Percentiles rank a stretch among this genome's conserved stretches.
Conservation (phyloP, 2,797 vertebrate species). For the Gallirallus australis region DNA sequence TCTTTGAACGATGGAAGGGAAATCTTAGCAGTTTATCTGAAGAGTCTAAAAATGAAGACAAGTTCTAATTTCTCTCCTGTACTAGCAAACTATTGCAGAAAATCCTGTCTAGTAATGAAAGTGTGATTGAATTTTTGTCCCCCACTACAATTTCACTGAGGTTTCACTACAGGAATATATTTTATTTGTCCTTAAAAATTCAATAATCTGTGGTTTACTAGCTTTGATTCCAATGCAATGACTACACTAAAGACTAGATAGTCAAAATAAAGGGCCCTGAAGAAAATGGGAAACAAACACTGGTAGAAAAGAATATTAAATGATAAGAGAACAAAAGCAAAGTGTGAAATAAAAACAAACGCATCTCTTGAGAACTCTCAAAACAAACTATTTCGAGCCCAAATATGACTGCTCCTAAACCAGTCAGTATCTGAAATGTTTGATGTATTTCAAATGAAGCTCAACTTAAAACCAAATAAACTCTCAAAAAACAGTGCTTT, state of each 20-base stretch:
- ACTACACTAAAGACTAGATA: slow-evolving; percentile 28
- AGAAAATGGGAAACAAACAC: slow-evolving; percentile 52
- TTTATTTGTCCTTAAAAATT: slow-evolving; percentile 1
- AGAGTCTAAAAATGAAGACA: neutral
- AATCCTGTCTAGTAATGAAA: neutral
- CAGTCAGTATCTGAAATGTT: slow-evolving; percentile 50
- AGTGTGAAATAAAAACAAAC: slow-evolving; percentile 56
- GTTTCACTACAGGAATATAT: neutral
- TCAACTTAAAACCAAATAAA: slow-evolving; percentile 61
- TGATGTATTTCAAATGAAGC: slow-evolving; percentile 61
- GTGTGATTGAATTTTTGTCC: neutral
- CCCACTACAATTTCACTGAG: neutral
- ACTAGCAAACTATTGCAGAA: neutral
- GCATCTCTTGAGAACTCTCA: slow-evolving; percentile 38
- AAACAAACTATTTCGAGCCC: slow-evolving; percentile 52
- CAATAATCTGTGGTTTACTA: neutral
- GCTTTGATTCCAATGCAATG: neutral
- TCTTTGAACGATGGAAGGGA: neutral
- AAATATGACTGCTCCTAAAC: slow-evolving; percentile 40
- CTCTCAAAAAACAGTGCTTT: slow-evolving; percentile 23
- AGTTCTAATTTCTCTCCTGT: neutral
- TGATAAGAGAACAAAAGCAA: slow-evolving; percentile 54
- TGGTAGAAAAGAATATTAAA: slow-evolving; percentile 36
- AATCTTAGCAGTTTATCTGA: neutral
- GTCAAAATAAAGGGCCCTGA: slow-evolving; percentile 35